Conservation (phyloP, 2,113 vertebrate species). For the Mesocricetus auratus region DNA sequence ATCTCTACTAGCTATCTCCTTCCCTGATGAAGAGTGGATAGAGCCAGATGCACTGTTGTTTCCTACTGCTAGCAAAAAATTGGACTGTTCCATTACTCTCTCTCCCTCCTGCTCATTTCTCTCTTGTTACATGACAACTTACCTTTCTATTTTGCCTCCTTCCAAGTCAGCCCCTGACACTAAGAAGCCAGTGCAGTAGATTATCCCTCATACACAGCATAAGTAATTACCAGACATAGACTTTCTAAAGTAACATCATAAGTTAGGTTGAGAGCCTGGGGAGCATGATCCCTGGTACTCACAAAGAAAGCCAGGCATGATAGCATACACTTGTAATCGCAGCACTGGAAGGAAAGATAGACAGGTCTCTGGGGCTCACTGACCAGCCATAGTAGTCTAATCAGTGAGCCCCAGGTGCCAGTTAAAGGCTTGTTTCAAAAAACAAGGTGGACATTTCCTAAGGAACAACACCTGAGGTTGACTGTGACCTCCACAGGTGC, state of each 20-base stretch:
- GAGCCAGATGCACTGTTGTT: background rate
- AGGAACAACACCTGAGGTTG: background rate
- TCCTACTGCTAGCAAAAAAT: background rate
- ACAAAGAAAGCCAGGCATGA: background rate
- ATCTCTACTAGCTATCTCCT: background rate
- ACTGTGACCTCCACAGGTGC: background rate
- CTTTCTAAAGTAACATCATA: background rate
- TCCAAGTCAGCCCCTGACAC: conserved; percentile 12
- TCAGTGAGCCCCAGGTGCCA: background rate
- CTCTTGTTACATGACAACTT: conserved; percentile 19
- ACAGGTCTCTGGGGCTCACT: background rate
- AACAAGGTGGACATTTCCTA: background rate
- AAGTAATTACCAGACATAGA: conserved; percentile 1
- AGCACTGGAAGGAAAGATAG: background rate
- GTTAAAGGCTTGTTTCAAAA: background rate
- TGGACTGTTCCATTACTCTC: background rate
- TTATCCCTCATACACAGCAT: background rate
- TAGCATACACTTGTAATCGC: background rate
- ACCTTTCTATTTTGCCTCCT: background rate
- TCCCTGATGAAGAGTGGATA: background rate
- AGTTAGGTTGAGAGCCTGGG: background rate
- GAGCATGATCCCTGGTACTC: background rate
- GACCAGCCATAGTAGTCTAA: background rate
- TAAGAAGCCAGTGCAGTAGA: background rate
- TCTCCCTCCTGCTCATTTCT: conserved; percentile 7